A percentile compares a stretch with the other conserved stretches of the same genome.
Conservation (phyloP, 2,113 vertebrate species). For the Dipodomys merriami region DNA sequence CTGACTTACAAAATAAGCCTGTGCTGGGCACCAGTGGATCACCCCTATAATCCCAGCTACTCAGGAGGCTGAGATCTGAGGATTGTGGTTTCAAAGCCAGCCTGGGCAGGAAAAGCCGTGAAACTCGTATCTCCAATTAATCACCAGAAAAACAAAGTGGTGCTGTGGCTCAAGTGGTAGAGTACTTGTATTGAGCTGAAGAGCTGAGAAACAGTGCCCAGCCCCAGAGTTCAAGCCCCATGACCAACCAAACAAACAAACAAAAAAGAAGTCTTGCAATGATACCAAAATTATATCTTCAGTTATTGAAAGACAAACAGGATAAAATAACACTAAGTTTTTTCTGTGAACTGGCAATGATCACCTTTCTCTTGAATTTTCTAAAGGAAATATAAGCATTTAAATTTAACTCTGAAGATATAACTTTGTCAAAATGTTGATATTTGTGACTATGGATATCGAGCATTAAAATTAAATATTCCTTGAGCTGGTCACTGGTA, state of each 20-base stretch:
- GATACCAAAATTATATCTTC: slow-evolving; percentile 40
- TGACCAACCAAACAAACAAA: no score
- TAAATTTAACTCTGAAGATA: not conserved
- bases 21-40: no score
- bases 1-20: slow-evolving; percentile 49
- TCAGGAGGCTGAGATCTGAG: no score
- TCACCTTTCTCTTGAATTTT: not conserved
- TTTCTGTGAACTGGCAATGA: slow-evolving; percentile 2
- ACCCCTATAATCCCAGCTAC: no score
- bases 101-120: no score
- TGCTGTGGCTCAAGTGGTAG: no score
- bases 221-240: no score
- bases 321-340: not conserved
- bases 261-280: not conserved
- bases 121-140: no score
- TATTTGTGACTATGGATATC: not conserved
- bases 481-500: not conserved
- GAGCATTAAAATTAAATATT: not conserved
- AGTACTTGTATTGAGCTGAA: no score
- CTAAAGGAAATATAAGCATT: slow-evolving; percentile 11
- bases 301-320: slow-evolving; percentile 6
- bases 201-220: no score
- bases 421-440: slow-evolving; percentile 35
- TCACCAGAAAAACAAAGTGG: no score
- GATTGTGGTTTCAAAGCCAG: no score